Conservation (phyloP, 2,113 vertebrate genomes). For the Campylomormyrus tamandua region DNA sequence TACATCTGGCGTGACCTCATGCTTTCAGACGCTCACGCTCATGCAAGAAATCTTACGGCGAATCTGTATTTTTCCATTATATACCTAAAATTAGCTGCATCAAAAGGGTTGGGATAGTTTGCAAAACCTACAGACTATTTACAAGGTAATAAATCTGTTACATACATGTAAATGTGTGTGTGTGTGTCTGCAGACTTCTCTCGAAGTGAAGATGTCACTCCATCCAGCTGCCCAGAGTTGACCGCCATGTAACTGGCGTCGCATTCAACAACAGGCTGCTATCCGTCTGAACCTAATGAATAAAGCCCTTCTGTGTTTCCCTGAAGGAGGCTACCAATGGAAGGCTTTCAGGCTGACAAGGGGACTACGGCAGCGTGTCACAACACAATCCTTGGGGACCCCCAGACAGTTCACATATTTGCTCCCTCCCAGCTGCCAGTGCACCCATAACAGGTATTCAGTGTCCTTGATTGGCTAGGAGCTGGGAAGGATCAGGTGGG, state of each 20-base stretch:
- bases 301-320: conserved; percentile 68
- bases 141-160: background rate
- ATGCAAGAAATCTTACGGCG: background rate
- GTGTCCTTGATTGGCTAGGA: background rate
- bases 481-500: background rate
- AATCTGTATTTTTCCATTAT: too few relatives aligned
- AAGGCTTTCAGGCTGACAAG: background rate
- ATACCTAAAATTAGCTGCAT: too few relatives aligned
- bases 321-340: conserved; percentile 44
- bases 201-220: background rate
- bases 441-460: background rate
- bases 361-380: background rate
- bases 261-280: conserved; percentile 39
- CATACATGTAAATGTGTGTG: background rate
- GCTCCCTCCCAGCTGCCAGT: background rate
- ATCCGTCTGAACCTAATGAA: conserved; percentile 69
- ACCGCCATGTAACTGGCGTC: conserved; percentile 35
- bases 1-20: too few relatives aligned
- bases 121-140: background rate
- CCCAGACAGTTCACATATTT: background rate
- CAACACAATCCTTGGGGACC: background rate
- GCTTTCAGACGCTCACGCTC: background rate
- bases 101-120: too few relatives aligned
- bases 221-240: background rate
- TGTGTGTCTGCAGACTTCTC: background rate